phyloP scores from a whole-genome alignment of 2,113 vertebrate species.

The Poeciliopsis prolifica region DNA sequence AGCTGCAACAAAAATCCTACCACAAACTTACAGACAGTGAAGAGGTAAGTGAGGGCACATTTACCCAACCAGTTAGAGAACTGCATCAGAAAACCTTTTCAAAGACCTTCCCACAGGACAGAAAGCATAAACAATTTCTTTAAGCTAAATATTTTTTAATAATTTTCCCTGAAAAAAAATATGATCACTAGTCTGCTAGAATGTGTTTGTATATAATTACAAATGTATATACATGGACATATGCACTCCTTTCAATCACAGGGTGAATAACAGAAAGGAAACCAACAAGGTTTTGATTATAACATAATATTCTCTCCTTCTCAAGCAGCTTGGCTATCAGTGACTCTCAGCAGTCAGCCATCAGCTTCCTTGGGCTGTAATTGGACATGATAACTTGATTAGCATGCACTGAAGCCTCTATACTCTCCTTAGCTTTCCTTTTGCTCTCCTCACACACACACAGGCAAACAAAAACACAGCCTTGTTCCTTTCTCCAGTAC shows the following conservation, averaged over 20 bases:
- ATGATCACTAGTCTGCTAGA: background rate
- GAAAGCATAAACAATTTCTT: background rate
- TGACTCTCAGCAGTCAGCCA: conserved; percentile 43
- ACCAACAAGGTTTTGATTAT: conserved; percentile 18
- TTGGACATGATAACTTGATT: conserved; percentile 66
- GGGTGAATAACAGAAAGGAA: conserved; percentile 29
- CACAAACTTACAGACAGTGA: background rate
- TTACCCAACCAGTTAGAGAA: background rate
- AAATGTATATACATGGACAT: background rate
- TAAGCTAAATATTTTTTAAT: background rate
- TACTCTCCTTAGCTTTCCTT: conserved; percentile 6
- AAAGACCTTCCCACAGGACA: background rate
- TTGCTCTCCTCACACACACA: conserved; percentile 8
- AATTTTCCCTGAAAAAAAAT: background rate
- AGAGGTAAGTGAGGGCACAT: background rate
- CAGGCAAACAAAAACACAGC: background rate
- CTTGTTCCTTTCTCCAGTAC: background rate
- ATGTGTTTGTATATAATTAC: background rate
- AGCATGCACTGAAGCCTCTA: conserved; percentile 37
- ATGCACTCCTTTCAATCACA: conserved; percentile 18
- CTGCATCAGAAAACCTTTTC: background rate
- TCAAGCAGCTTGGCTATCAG: conserved; percentile 44
- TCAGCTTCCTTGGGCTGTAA: conserved; percentile 35
- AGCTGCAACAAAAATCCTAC: background rate
- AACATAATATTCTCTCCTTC: conserved; percentile 33